Evolutionary conservation across 2,113 vertebrate genomes (phyloP), one percentile per base, ranked within the genome.

Genomic region (Oryzias woworae): DNA sequence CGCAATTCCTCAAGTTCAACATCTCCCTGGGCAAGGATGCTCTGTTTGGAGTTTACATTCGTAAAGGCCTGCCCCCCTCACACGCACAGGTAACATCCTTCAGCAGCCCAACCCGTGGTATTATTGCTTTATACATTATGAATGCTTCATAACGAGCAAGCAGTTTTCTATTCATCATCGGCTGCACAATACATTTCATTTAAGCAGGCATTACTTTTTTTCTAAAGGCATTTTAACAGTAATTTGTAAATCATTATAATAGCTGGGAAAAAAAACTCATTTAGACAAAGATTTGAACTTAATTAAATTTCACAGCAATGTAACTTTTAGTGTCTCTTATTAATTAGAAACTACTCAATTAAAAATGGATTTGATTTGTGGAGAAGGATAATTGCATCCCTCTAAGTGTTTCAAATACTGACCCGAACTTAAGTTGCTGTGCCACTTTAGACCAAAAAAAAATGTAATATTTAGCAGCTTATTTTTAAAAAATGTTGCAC

Each of bases 1-100:
- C 97, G 3, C 97, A 99, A 87, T 99, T 98, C 89, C 89, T 99
- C 66, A 99, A 98, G 87, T 99, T 99, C 92, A 99, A 99, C 91
- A 97, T 99, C 73, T 98, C 97, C 65, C 91, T 99, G 49, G 96
- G 96, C 50, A 98, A 95, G 82, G 96, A 99, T 28, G 97, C 97
- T 18, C 94, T 98, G 71, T 98, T 99, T 3, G 97, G 97, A 44
- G 95, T 99, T 63, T 99, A 99, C 82, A 98, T 98, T 64, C 91
- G 97, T 89, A 98, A 96, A 80, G 96, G 97, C 77, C 92, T 99
- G 47, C 94, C 95, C 49, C 97, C 97, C 0, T 98, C 97, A 28
- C 97, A 99, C 41, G 96, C 97, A 45, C 97, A 99, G 96, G 85
- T 89, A 82, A 62, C 36, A 56, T 50, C 45, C 31, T 10, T 44